Conservation (phyloP, 1,140 invertebrate species). For the Microplitis mediator region DNA sequence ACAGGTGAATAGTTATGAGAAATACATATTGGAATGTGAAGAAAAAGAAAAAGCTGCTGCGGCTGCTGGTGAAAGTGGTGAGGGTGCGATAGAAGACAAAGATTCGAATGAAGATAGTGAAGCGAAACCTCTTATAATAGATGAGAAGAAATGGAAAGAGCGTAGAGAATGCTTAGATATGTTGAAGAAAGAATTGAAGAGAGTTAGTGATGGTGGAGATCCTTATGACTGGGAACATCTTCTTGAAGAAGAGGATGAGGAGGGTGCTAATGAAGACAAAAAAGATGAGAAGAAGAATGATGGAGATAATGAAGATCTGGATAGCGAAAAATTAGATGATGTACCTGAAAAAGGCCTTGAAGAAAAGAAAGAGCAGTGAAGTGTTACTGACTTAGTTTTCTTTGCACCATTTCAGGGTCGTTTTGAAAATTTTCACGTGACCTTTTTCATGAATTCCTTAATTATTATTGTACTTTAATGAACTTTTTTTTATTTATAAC, state of each 20-base stretch:
- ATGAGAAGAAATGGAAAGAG: slow-evolving; percentile 54
- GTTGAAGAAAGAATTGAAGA: slow-evolving; percentile 55
- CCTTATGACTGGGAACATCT: slow-evolving; percentile 53
- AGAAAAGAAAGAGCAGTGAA: slow-evolving; percentile 8
- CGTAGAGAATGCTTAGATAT: slow-evolving; percentile 54
- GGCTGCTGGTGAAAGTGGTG: slow-evolving; percentile 22
- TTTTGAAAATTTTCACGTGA: too few species aligned
- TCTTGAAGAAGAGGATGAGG: slow-evolving; percentile 43
- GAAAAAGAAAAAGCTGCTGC: slow-evolving; percentile 41
- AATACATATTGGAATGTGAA: slow-evolving; percentile 55
- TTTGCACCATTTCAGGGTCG: too few species aligned
- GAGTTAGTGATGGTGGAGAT: slow-evolving; percentile 50
- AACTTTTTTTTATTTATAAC: too few species aligned
- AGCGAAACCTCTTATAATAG: slow-evolving; percentile 19
- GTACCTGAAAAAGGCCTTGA: neutral
- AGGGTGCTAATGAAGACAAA: slow-evolving; percentile 30
- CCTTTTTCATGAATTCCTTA: neutral
- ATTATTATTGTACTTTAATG: neutral
- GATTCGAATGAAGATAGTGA: slow-evolving; percentile 16
- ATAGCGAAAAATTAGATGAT: slow-evolving; percentile 20
- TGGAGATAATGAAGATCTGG: slow-evolving; percentile 14
- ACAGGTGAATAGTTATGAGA: slow-evolving; percentile 54
- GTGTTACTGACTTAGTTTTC: neutral
- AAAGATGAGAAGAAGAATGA: slow-evolving; percentile 10
- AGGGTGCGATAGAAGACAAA: slow-evolving; percentile 2